Percentiles rank a stretch among this genome's conserved stretches.
Conservation (phyloP, 92 coral and sea anemone genomes). For the Palythoa heliodiscus region DNA sequence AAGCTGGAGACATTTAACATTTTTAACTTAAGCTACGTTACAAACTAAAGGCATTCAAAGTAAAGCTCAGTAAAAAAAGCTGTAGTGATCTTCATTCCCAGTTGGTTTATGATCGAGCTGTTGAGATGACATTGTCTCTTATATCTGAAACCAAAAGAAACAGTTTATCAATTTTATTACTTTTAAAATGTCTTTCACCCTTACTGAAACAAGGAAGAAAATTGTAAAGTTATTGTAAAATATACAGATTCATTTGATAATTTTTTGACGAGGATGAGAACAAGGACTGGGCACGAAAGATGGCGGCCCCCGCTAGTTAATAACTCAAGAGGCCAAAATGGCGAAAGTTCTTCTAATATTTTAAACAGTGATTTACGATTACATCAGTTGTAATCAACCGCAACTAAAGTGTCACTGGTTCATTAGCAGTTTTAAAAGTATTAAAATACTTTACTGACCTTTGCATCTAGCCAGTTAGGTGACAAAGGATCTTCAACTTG, state of each 20-base stretch:
- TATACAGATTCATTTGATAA: too few species aligned
- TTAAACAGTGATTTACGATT: too few species aligned
- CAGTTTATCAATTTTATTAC: neutral
- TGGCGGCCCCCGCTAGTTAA: too few species aligned
- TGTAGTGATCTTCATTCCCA: too few species aligned
- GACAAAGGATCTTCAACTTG: slow-evolving; percentile 4
- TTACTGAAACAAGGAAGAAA: neutral
- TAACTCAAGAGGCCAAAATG: too few species aligned
- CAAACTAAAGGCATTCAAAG: neutral
- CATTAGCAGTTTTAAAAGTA: neutral
- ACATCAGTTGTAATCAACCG: too few species aligned
- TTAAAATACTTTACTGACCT: neutral
- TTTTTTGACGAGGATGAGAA: too few species aligned
- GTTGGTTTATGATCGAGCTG: too few species aligned
- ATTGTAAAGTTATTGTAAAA: neutral
- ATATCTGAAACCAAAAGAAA: neutral
- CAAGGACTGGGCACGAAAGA: too few species aligned
- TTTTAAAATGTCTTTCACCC: neutral
- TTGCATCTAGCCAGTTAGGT: neutral
- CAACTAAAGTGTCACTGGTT: too few species aligned
- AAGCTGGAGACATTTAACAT: neutral
- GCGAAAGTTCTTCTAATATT: too few species aligned
- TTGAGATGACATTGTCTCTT: neutral
- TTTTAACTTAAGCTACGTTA: neutral
- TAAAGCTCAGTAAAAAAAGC: too few species aligned